A percentile compares a stretch with the other conserved stretches of the same genome.
Evolutionary conservation across 2,888 invertebrate species (phyloP).

Genomic region (Stenchaetothrips biformis): DNA sequence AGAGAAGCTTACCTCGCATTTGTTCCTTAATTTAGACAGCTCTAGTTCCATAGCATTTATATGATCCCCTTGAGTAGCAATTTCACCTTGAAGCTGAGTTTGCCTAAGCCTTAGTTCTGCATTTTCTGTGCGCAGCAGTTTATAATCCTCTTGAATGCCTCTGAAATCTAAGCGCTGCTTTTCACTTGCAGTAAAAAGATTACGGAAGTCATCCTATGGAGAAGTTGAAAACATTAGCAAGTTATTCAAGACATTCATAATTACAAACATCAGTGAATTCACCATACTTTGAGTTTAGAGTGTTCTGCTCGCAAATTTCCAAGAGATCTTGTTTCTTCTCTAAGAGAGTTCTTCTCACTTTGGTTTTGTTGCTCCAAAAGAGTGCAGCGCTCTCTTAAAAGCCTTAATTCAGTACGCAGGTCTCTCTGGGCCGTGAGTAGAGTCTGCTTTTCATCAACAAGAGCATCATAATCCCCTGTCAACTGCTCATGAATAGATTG

Average conservation of each 20-base stretch:
- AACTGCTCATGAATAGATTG: slow-evolving; percentile 89
- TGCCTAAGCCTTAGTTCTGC: slow-evolving; percentile 72
- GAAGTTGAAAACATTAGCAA: slow-evolving; percentile 15
- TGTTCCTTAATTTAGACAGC: slow-evolving; percentile 75
- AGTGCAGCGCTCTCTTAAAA: slow-evolving; percentile 62
- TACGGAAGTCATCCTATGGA: slow-evolving; percentile 72
- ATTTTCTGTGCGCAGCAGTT: slow-evolving; percentile 70
- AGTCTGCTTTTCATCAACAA: slow-evolving; percentile 75
- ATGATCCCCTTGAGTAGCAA: slow-evolving; percentile 71
- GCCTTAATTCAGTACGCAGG: slow-evolving; percentile 68
- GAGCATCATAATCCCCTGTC: slow-evolving; percentile 81
- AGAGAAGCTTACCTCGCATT: slow-evolving; percentile 58
- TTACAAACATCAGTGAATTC: neutral
- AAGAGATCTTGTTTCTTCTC: slow-evolving; percentile 71
- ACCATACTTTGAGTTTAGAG: slow-evolving; percentile 68
- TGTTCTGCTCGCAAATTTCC: slow-evolving; percentile 79
- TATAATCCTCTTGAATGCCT: slow-evolving; percentile 68
- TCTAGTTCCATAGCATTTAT: slow-evolving; percentile 72
- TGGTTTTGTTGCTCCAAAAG: slow-evolving; percentile 61
- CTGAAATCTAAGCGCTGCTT: slow-evolving; percentile 77
- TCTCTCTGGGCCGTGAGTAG: slow-evolving; percentile 72
- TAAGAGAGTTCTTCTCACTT: slow-evolving; percentile 68
- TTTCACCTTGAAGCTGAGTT: slow-evolving; percentile 79
- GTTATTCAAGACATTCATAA: neutral
- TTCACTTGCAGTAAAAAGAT: slow-evolving; percentile 77